Percentiles rank a stretch among this genome's conserved stretches.
Conservation (phyloP, 2,113 vertebrate genomes). For the Campylomormyrus tamandua region DNA sequence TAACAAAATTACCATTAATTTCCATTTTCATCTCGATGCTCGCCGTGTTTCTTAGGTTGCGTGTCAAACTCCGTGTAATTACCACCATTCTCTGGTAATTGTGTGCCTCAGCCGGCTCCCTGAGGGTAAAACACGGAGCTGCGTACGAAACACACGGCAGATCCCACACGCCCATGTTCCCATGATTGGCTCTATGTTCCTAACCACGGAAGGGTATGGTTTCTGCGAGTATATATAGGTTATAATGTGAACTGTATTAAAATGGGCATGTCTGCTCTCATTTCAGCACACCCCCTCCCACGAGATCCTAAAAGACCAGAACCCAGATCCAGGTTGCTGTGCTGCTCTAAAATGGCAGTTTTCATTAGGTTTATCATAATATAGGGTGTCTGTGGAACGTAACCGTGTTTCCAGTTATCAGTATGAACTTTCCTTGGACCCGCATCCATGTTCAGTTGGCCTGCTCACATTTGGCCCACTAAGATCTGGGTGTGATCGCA, state of each 20-base stretch:
- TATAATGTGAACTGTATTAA: background rate
- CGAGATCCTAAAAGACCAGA: background rate
- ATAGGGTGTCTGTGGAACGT: background rate
- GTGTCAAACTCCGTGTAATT: slow-evolving; percentile 45
- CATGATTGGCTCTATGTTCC: slow-evolving; percentile 2
- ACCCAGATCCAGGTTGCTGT: background rate
- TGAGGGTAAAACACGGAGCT: slow-evolving; percentile 14
- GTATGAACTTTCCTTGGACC: background rate
- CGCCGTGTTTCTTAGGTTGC: slow-evolving; percentile 37
- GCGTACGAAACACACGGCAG: slow-evolving; percentile 13
- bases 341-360: background rate
- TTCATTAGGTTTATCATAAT: background rate
- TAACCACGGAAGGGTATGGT: background rate
- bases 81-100: slow-evolving; percentile 33
- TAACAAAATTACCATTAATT: slow-evolving; percentile 44
- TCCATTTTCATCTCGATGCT: slow-evolving; percentile 39
- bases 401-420: background rate
- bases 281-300: background rate
- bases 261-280: background rate
- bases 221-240: background rate
- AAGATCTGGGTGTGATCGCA: background rate
- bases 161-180: slow-evolving; percentile 6
- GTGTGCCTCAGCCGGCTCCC: slow-evolving; percentile 30
- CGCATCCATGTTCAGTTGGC: background rate
- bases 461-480: background rate